A percentile compares a stretch with the other conserved stretches of the same genome.
Evolutionary conservation across 2,888 invertebrate species (phyloP).

Genomic region (Stenchaetothrips biformis): DNA sequence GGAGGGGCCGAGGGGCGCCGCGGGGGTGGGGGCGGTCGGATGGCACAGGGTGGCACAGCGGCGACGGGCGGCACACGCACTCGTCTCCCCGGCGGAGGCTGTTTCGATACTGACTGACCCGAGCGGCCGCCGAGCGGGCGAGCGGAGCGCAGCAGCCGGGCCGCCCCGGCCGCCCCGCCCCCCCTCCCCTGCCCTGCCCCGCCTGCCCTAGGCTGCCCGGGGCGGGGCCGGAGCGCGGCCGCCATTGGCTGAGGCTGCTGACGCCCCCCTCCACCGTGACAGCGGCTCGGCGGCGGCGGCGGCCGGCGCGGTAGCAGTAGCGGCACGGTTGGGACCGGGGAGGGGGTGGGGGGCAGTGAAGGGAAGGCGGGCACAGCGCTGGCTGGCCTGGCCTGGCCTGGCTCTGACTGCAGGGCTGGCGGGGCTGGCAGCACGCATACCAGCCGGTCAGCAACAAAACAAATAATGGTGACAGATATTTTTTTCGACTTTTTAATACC

Average conservation of each 20-base stretch:
- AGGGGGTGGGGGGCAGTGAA: too few relatives aligned
- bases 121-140: not conserved
- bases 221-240: not conserved
- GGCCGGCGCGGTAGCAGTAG: not conserved
- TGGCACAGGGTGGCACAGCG: not conserved
- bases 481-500: not conserved
- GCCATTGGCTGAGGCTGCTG: not conserved
- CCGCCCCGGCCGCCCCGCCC: not conserved
- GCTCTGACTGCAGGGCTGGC: too few relatives aligned
- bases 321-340: not conserved
- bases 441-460: conserved; percentile 1
- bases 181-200: not conserved
- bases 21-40: not conserved
- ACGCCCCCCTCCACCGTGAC: not conserved
- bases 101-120: not conserved
- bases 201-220: not conserved
- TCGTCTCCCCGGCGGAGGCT: not conserved
- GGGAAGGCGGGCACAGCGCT: too few relatives aligned
- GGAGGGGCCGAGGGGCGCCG: not conserved
- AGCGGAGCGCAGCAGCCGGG: not conserved
- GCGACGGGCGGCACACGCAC: not conserved
- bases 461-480: conserved; percentile 16
- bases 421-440: too few relatives aligned
- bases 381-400: not conserved
- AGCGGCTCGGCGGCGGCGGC: not conserved